Percentiles rank a stretch among this genome's conserved stretches.
Conservation (phyloP, 2,797 vertebrate genomes). For the Huso huso region DNA sequence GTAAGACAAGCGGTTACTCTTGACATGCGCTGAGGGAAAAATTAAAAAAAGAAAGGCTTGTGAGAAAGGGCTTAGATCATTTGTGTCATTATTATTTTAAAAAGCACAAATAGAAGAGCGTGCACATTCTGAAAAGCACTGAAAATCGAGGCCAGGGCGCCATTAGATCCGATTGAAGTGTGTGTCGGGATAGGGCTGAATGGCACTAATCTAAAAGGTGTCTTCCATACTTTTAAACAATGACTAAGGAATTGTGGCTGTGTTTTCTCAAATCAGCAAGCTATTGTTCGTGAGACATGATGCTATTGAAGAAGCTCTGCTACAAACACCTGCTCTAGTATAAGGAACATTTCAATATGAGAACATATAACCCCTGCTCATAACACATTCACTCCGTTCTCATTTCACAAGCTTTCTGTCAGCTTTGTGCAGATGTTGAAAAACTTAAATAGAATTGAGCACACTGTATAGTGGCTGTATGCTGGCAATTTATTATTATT, state of each 20-base stretch:
- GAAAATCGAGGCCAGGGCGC: slow-evolving; percentile 4
- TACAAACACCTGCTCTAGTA: not conserved
- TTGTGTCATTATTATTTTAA: not conserved
- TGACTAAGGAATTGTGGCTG: not conserved
- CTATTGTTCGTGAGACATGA: not conserved
- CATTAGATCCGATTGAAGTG: slow-evolving; percentile 6
- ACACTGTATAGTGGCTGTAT: no score
- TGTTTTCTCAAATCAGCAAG: slow-evolving; percentile 3
- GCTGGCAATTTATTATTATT: no score
- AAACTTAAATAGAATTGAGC: no score
- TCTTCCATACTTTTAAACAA: slow-evolving; percentile 7
- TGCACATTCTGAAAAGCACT: no score
- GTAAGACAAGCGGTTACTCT: no score
- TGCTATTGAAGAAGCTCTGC: not conserved
- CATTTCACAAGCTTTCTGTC: no score
- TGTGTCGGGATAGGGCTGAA: not conserved
- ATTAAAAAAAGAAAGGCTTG: slow-evolving; percentile 5
- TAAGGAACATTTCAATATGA: not conserved
- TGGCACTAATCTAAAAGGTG: slow-evolving; percentile 5
- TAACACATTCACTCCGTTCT: no score
- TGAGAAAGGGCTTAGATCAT: not conserved
- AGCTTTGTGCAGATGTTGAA: no score
- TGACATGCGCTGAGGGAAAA: no score
- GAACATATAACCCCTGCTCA: no score
- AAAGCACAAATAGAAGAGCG: not conserved